Conservation (phyloP, 1,140 invertebrate species). For the Drosophila insularis region DNA sequence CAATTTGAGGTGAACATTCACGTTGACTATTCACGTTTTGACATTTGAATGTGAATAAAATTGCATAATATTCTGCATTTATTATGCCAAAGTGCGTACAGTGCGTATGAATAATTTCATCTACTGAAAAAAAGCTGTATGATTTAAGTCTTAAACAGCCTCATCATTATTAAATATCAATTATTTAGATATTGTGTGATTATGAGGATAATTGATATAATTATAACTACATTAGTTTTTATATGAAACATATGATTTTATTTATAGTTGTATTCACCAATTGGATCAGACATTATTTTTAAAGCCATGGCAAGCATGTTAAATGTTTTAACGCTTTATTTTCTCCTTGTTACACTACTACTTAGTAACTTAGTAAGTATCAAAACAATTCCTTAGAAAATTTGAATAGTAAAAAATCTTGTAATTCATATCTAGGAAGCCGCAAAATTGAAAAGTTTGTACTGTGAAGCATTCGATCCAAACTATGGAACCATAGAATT, state of each 20-base stretch:
- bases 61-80: neutral
- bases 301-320: too few relatives aligned
- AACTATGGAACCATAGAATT: neutral
- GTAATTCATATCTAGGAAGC: neutral
- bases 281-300: too few relatives aligned
- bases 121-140: too few relatives aligned
- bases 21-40: conserved; percentile 9
- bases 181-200: too few relatives aligned
- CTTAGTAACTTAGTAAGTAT: neutral
- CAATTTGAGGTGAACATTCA: conserved; percentile 19
- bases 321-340: neutral
- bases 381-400: neutral
- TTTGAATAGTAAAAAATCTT: neutral
- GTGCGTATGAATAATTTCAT: neutral
- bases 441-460: neutral
- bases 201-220: neutral
- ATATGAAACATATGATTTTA: neutral
- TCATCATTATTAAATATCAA: too few relatives aligned
- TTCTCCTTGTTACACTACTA: neutral
- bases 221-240: neutral
- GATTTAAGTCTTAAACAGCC: too few relatives aligned
- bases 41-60: neutral
- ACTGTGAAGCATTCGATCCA: neutral
- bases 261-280: neutral
- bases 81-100: neutral